Evolutionary conservation across 1,140 invertebrate genomes (phyloP), one percentile per base, ranked within the genome.

Genomic region (Neuroterus valhalla): DNA sequence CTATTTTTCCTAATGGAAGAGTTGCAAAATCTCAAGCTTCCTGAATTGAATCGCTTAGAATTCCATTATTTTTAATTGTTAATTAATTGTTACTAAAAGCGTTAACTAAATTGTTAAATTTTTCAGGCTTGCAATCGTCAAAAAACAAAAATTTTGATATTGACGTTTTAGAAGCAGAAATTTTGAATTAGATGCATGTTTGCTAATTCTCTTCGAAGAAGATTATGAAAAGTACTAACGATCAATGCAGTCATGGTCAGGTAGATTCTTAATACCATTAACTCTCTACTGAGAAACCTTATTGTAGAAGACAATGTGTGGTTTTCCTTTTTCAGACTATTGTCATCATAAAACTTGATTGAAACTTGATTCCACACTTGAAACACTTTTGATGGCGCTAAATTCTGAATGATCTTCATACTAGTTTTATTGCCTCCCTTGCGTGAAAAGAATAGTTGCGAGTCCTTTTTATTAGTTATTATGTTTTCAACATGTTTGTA

Each of bases 211-310:
- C 43, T 43, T 42, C 38, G 23, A 23, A 19, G 48, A 68, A 73
- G 31, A 12, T 68, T 4, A n/a, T 68, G 73, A 8, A 46, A 73
- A 44, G 76, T 72, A 15, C 78, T 48, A 70, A 44, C 72, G 68
- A 85, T 86, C 84, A 78, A 86, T 86, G 81, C 46, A 48, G 80
- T 81, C 81, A 84, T 66, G 79, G 84, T 79, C 79, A 77, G 72
- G 78, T 68, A 74, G 70, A 79, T 69, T 46, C 81, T 70, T 82
- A 85, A 85, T 77, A 70, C 77, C 68, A 31, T 74, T 81, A 81
- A 75, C 77, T 52, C 44, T 66, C 43, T 43, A 15, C 19, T 23
- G 75, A 76, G 85, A 86, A 86, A 77, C 83, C 85, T 80, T 84
- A 82, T 46, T 19, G 70, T 52, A 46, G 23, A 72, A 62, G 55